Base-by-base conservation (phyloP, 2,888 invertebrate species). In the Ernsta delagoae region DNA sequence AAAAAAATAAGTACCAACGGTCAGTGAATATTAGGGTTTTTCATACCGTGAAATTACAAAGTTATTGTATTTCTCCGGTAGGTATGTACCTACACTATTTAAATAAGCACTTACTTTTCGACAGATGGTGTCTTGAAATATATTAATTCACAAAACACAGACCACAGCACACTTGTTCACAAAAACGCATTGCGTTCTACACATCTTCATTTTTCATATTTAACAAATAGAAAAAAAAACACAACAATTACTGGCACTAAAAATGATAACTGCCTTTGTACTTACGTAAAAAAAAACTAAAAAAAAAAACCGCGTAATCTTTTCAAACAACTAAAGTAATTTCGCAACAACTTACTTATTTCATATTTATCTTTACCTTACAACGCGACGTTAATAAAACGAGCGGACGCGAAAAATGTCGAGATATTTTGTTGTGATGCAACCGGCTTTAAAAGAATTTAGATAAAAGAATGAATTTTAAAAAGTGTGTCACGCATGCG, bases 121-220 rank as follows among this genome's bases (percentile, higher is more conserved):
- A 92, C 91, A 93, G 92, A 93, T 93, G 90, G 82, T 92, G 92
- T 77, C 80, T 86, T 79, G 79, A 76, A 81, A 77, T 77, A 71
- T 80, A 77, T 77, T 80, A 86, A 87, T 85, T 82, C 85, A 88
- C 85, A 83, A 79, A 90, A 87, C 78, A 82, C 81, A 77, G 87
- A 50, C 50, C 50, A 89, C 89, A 86, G 83, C 82, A 86, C 89
- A 84, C 79, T 77, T 75, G 75, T 78, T 77, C 78, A 81, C 71
- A 78, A 81, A 75, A 79, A 79, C 74, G 77, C 87, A 85, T 85
- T 81, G 76, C 75, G 82, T 87, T 82, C 82, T 84, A 73, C 84
- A 85, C 80, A 78, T 79, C 80, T 77, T 79, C 83, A 84, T 88
- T 75, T 73, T 77, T 72, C 70, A 70, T 62, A 72, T 74, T n/a